A percentile compares a stretch with the other conserved stretches of the same genome.
Conservation (phyloP, 2,797 vertebrate genomes). For the Chiloscyllium punctatum region DNA sequence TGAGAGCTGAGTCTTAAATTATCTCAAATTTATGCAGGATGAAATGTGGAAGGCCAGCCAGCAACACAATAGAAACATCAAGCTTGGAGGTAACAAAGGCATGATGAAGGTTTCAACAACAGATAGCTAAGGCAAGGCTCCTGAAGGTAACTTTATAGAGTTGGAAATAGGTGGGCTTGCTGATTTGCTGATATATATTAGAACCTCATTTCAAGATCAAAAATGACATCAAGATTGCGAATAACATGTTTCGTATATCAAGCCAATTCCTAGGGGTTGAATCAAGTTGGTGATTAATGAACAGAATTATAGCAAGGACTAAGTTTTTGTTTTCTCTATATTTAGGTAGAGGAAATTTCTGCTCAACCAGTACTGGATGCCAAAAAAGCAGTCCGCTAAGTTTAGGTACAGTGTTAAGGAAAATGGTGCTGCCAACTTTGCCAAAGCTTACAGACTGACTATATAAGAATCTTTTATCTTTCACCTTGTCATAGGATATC, state of each 20-base stretch:
- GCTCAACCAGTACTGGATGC: too few relatives aligned
- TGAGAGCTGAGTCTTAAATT: not conserved
- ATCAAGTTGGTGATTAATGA: too few relatives aligned
- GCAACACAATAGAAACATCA: not conserved
- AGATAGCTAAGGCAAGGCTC: not conserved
- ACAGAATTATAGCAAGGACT: too few relatives aligned
- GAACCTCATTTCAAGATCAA: not conserved
- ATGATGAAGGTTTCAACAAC: not conserved
- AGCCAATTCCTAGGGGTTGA: too few relatives aligned
- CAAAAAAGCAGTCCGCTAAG: too few relatives aligned
- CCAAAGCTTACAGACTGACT: not conserved
- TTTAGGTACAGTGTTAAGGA: not conserved
- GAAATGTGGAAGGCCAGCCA: not conserved
- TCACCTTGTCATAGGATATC: not conserved
- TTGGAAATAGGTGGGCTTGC: not conserved
- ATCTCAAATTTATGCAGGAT: not conserved
- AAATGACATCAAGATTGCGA: not conserved
- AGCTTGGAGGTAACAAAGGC: not conserved
- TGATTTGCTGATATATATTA: not conserved
- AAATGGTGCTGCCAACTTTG: not conserved
- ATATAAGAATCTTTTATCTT: not conserved
- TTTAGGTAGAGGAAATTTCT: too few relatives aligned
- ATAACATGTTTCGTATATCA: not conserved
- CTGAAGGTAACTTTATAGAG: not conserved
- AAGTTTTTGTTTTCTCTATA: too few relatives aligned